These are phyloP conservation scores for Benthosema pterotum DNA, from an alignment of 2,797 vertebrate species.

Conservation along the genomic window DNA sequence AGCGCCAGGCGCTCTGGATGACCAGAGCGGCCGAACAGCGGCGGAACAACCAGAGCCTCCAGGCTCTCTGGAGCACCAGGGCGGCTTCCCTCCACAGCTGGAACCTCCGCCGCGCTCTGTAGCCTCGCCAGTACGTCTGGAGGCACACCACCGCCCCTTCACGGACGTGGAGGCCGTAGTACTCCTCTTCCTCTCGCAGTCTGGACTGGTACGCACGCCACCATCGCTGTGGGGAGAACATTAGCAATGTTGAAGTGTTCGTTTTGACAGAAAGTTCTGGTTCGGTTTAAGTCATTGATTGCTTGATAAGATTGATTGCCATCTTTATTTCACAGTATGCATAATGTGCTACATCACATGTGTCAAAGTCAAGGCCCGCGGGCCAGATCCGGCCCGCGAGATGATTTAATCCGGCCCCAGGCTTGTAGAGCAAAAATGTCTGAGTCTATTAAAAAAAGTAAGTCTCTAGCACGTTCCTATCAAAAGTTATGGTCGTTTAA, in stretches of 20 bases:
- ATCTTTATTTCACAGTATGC: no score
- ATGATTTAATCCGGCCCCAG: no score
- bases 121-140: slow-evolving; percentile 89
- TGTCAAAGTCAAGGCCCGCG: no score
- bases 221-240: slow-evolving; percentile 77
- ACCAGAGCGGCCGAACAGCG: slow-evolving; percentile 80
- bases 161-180: slow-evolving; percentile 60
- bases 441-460: no score
- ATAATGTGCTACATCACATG: no score
- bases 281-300: no score
- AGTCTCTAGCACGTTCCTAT: no score
- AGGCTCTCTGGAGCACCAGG: slow-evolving; percentile 87
- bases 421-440: no score
- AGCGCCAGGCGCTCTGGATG: slow-evolving; percentile 90
- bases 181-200: slow-evolving; percentile 43
- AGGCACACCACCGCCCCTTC: slow-evolving; percentile 82
- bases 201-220: slow-evolving; percentile 83
- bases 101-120: slow-evolving; percentile 79
- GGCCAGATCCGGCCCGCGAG: no score
- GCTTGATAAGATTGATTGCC: no score
- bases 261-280: no score
- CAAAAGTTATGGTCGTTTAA: no score
- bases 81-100: slow-evolving; percentile 81
- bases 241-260: not conserved
- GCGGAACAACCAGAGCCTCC: slow-evolving; percentile 74